phyloP scores from a whole-genome alignment of 2,797 vertebrate genomes.

The Pipistrellus pipistrellus region DNA sequence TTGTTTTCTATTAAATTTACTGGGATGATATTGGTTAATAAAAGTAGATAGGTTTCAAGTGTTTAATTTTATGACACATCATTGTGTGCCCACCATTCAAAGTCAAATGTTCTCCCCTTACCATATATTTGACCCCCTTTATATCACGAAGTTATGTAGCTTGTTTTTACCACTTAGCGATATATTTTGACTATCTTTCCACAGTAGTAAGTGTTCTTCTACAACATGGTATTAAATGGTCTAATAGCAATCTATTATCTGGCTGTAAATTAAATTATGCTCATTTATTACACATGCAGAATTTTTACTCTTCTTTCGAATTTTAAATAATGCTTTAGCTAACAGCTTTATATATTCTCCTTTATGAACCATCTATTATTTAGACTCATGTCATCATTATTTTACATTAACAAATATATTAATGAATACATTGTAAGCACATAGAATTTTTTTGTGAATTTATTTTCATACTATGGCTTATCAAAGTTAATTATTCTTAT shows the following conservation, averaged over 20 bases:
- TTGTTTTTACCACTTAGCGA: neutral
- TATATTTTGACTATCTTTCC: constrained; percentile 8
- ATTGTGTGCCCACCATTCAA: neutral
- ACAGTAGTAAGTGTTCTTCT: constrained; percentile 1
- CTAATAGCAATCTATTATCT: neutral
- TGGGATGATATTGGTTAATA: neutral
- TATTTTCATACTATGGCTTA: constrained; percentile 19
- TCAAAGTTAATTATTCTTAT: neutral
- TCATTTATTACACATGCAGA: neutral
- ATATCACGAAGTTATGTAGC: neutral
- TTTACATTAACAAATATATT: neutral
- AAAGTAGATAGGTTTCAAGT: neutral
- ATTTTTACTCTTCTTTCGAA: constrained; percentile 19
- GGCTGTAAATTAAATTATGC: neutral
- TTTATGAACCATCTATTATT: neutral
- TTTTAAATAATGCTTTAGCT: constrained; percentile 4
- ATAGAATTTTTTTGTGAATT: neutral
- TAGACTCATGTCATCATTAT: neutral
- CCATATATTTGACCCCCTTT: neutral
- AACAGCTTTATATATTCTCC: neutral
- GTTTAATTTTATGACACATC: neutral
- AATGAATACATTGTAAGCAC: neutral
- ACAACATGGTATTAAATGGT: neutral
- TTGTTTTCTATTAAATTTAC: neutral
- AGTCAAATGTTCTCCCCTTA: neutral